Base-by-base conservation (phyloP, 2,888 invertebrate species). In the Eupithecia pulchellata region DNA sequence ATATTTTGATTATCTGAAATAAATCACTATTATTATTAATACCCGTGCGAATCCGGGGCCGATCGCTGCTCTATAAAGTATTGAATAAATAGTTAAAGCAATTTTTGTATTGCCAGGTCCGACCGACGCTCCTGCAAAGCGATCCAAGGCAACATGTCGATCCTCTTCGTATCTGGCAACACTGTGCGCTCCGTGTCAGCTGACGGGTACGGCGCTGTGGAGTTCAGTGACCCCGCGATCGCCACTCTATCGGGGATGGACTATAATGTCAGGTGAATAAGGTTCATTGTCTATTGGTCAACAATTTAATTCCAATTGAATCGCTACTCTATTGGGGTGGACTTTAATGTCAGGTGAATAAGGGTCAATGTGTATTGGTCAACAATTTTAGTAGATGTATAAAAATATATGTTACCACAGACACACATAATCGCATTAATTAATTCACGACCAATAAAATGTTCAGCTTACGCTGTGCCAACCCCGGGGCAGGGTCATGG, bases 101-200 rank as follows among this genome's bases (percentile, higher is more conserved):
- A 42, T 42, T 29, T 57, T 30, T 25, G 0, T 20, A 36, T 32
- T 13, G 1, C 4, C 61, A 95, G 96, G 66, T 82, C 92, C 0
- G 96, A 97, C 83, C 95, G 95, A 62, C 93, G 91, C 20, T 95
- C 96, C 0, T 97, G 97, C 87, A 97, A 97, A 86, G 96, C 96
- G 1, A 84, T 92, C 0, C 95, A 95, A 67, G 92, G 94, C 8
- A 90, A 93, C 17, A 91, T 95, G 87, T 90, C 95, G 0, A 79
- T 96, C 0, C 78, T 96, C 2, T 96, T 95, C 83, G 89, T 94
- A 29, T 90, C 94, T 0, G 93, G 93, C 20, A 95, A 95, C 83
- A 93, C 95, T 34, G 95, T 96, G 17, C 91, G 95, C 1, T 93
- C 95, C 55, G 82, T 96, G 4, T 88, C 90, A 0, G 83, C 89